Evolutionary conservation across 1,140 invertebrate genomes (phyloP).

Genomic region (Caerostris darwini): DNA sequence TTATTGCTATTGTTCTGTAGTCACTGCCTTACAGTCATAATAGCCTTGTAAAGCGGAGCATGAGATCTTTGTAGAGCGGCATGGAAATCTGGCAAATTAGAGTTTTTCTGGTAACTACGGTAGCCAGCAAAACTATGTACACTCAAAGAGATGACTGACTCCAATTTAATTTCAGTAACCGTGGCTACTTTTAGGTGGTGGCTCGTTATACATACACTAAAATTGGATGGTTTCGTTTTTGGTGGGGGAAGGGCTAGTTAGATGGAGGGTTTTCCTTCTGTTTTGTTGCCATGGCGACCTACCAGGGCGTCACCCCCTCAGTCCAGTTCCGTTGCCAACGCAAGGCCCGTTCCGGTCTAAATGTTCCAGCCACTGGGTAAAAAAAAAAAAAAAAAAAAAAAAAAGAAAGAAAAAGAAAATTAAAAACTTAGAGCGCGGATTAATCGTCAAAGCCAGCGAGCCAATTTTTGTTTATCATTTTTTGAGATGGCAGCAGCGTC

Average conservation of each 20-base stretch:
- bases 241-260: background rate
- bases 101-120: background rate
- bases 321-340: constrained; percentile 68
- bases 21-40: too few relatives aligned
- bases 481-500: background rate
- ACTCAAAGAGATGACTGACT: background rate
- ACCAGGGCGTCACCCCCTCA: constrained; percentile 57
- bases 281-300: constrained; percentile 63
- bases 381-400: constrained; percentile 34
- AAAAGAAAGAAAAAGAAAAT: background rate
- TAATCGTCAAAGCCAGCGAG: background rate
- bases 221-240: constrained; percentile 38
- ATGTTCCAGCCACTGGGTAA: constrained; percentile 21
- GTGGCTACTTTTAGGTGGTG: constrained; percentile 39
- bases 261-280: constrained; percentile 46
- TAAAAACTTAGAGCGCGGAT: constrained; percentile 20
- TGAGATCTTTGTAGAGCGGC: too few relatives aligned
- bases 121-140: background rate
- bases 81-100: background rate
- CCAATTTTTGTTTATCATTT: constrained; percentile 40
- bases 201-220: constrained; percentile 55
- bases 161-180: constrained; percentile 44
- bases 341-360: constrained; percentile 65
- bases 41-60: too few relatives aligned
- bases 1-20: too few relatives aligned